Percentiles rank a stretch among this genome's conserved stretches.
These are phyloP conservation scores for Pseudomyrmex gracilis DNA, from an alignment of 1,140 invertebrate genomes.

Conservation along the genomic window DNA sequence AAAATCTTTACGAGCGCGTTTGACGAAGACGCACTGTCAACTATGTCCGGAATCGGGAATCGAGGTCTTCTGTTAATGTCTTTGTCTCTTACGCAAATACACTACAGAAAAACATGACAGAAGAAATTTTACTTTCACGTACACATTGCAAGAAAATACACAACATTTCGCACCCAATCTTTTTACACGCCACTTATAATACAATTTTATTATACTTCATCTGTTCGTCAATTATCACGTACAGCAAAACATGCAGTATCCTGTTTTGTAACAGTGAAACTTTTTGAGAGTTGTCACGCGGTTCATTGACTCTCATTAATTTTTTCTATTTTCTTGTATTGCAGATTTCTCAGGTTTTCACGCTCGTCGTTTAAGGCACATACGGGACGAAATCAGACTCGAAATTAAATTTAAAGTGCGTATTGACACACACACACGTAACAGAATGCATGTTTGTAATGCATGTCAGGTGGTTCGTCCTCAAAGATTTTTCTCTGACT, in stretches of 20 bases:
- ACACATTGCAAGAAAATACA: background rate
- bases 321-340: slow-evolving; percentile 18
- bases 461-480: slow-evolving; percentile 9
- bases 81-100: background rate
- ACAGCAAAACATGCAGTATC: background rate
- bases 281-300: background rate
- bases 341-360: slow-evolving; percentile 54
- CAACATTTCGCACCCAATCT: background rate
- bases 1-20: slow-evolving; percentile 22
- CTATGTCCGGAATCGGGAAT: slow-evolving; percentile 31
- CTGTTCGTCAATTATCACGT: background rate
- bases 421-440: slow-evolving; percentile 28
- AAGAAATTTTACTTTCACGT: background rate
- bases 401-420: slow-evolving; percentile 38
- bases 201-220: background rate
- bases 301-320: slow-evolving; percentile 15
- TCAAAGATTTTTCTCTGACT: slow-evolving; percentile 7
- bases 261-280: background rate
- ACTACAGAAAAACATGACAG: background rate
- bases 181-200: background rate
- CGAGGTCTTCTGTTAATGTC: slow-evolving; percentile 13
- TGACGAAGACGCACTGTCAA: background rate
- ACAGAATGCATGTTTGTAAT: slow-evolving; percentile 9
- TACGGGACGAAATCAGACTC: slow-evolving; percentile 28
- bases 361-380: slow-evolving; percentile 39